These are phyloP conservation scores for Nemotelus nigrinus DNA, from an alignment of 2,888 invertebrate genomes.

Conservation along the genomic window DNA sequence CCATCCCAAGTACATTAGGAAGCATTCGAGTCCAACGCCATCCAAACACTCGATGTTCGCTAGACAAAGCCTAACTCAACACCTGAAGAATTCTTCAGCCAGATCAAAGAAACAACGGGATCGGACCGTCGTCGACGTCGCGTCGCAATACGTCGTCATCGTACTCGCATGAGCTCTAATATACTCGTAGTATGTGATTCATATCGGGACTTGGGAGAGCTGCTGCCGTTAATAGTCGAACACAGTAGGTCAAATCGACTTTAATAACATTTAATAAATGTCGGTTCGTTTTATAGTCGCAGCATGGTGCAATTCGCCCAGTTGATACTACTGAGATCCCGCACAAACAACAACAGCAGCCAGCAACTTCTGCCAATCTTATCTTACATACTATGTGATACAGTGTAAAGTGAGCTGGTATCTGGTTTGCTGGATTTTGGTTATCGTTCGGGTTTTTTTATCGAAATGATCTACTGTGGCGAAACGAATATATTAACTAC, in stretches of 20 bases:
- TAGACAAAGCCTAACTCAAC: slow-evolving; percentile 35
- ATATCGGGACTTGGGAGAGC: slow-evolving; percentile 18
- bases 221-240: slow-evolving; percentile 10
- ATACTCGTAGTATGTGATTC: slow-evolving; percentile 10
- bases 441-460: not conserved
- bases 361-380: slow-evolving; percentile 23
- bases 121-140: not conserved
- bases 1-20: not conserved
- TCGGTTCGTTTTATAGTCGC: slow-evolving; percentile 43
- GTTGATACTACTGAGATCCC: slow-evolving; percentile 24
- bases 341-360: not conserved
- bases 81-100: slow-evolving; percentile 10
- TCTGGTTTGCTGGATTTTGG: not conserved
- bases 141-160: not conserved
- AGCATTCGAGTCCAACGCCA: not conserved
- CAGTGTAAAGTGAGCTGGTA: not conserved
- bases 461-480: slow-evolving; percentile 18
- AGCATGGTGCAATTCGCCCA: slow-evolving; percentile 40
- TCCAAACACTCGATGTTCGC: slow-evolving; percentile 7
- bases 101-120: slow-evolving; percentile 14
- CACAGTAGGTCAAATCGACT: slow-evolving; percentile 38
- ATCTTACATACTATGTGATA: not conserved
- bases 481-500: slow-evolving; percentile 34
- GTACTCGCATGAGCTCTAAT: not conserved
- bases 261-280: slow-evolving; percentile 45